A percentile compares a stretch with the other conserved stretches of the same genome.
These are phyloP conservation scores for Rynchops niger DNA, from an alignment of 2,113 vertebrate genomes.

Conservation along the genomic window DNA sequence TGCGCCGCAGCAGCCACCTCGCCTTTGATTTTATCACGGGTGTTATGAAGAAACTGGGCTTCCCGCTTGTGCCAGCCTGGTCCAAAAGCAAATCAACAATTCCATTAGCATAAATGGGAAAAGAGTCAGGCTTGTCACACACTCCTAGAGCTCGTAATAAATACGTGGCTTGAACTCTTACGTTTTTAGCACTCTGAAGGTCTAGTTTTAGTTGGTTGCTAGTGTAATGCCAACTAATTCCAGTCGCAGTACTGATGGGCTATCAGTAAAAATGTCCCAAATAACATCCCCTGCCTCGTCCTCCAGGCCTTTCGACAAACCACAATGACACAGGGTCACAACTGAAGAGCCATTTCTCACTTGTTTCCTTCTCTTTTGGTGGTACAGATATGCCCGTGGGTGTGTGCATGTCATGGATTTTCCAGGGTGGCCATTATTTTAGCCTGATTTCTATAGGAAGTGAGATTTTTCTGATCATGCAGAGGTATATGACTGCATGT, in stretches of 20 bases:
- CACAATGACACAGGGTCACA: not conserved
- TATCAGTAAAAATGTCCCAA: not conserved
- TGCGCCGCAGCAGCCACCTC: not conserved
- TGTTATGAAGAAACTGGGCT: not conserved
- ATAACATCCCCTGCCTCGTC: fast-evolving
- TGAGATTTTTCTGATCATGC: not conserved
- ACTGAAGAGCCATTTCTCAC: not conserved
- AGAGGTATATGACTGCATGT: not conserved
- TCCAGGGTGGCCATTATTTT: not conserved
- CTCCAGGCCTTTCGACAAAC: not conserved
- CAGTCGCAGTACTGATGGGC: not conserved
- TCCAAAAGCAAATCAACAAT: not conserved
- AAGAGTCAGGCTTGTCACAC: not conserved
- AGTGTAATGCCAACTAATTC: not conserved
- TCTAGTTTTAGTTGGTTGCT: not conserved
- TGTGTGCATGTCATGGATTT: not conserved
- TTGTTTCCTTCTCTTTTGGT: not conserved
- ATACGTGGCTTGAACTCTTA: not conserved
- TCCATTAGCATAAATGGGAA: not conserved
- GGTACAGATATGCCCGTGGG: not conserved
- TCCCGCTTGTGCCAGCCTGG: not conserved
- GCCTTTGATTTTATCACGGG: not conserved
- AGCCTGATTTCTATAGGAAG: not conserved
- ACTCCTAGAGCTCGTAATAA: not conserved
- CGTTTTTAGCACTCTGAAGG: not conserved